phyloP scores from a whole-genome alignment of 2,888 invertebrate genomes.

The Tubulanus polymorphus region DNA sequence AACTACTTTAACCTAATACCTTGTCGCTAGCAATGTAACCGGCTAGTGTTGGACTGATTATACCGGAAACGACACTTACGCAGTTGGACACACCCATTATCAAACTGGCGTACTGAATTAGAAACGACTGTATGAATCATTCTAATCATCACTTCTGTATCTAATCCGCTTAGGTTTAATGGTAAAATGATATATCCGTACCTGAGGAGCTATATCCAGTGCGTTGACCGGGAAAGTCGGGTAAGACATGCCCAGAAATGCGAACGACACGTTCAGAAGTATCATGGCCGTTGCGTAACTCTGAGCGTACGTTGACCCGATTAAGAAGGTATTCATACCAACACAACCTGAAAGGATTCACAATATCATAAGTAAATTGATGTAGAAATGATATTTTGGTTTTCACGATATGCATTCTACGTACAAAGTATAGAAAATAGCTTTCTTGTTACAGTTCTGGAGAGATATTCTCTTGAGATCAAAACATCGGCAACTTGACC shows the following conservation, averaged over 20 bases:
- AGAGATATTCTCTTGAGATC: not conserved
- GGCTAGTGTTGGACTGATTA: not conserved
- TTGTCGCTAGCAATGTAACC: not conserved
- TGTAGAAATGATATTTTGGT: no score
- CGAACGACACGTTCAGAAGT: not conserved
- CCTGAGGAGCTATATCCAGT: not conserved
- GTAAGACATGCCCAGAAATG: not conserved
- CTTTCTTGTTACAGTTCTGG: not conserved
- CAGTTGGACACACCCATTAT: conserved; percentile 1
- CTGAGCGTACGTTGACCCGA: not conserved
- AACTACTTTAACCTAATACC: no score
- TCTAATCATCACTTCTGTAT: no score
- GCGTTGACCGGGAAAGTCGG: conserved; percentile 1
- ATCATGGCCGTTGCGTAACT: not conserved
- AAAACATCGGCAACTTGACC: not conserved
- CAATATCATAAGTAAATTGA: no score
- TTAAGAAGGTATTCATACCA: not conserved
- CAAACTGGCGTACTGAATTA: not conserved
- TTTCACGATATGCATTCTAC: no score
- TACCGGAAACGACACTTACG: not conserved
- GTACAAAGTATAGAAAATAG: not conserved
- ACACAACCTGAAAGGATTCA: conserved; percentile 1
- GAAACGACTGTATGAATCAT: not conserved
- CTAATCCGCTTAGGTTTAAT: no score
- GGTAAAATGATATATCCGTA: no score